A percentile compares a stretch with the other conserved stretches of the same genome.
These are phyloP conservation scores for Stylophora pistillata DNA, from an alignment of 64 coral and sea anemone species.

Conservation along the genomic window DNA sequence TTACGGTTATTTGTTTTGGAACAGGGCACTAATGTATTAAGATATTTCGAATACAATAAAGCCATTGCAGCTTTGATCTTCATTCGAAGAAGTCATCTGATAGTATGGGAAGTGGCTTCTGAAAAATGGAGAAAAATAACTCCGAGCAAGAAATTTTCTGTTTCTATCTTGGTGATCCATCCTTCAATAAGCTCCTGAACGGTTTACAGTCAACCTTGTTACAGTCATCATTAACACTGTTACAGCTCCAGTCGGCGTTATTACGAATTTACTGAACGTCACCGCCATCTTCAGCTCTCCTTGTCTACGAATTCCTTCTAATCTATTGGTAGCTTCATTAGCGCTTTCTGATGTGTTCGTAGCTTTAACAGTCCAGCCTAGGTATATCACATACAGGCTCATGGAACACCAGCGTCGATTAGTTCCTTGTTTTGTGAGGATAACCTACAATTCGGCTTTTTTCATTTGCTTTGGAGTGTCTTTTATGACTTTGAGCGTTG, in stretches of 20 bases:
- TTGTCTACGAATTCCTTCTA: slow-evolving; percentile 56
- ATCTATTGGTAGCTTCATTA: slow-evolving; percentile 52
- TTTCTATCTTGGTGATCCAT: slow-evolving; percentile 41
- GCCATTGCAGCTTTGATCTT: too few species aligned
- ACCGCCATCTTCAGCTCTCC: slow-evolving; percentile 21
- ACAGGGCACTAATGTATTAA: too few species aligned
- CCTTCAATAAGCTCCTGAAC: slow-evolving; percentile 27
- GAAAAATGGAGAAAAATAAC: not conserved
- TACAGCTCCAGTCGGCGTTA: slow-evolving; percentile 56
- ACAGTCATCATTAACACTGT: slow-evolving; percentile 65
- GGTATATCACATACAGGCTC: slow-evolving; percentile 47
- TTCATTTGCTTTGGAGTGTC: slow-evolving; percentile 70
- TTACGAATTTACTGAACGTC: slow-evolving; percentile 45
- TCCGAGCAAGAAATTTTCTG: not conserved
- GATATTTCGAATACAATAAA: too few species aligned
- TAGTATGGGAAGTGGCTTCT: too few species aligned
- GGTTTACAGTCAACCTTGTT: slow-evolving; percentile 41
- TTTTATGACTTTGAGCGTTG: too few species aligned
- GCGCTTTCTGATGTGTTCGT: slow-evolving; percentile 71
- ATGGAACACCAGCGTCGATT: slow-evolving; percentile 51
- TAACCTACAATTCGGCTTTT: slow-evolving; percentile 55
- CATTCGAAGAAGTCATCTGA: too few species aligned
- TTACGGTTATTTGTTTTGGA: too few species aligned
- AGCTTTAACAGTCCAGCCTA: slow-evolving; percentile 59
- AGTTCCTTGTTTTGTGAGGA: slow-evolving; percentile 60